These are phyloP conservation scores for Graptemys geographica DNA, from an alignment of 2,797 vertebrate species.

Conservation along the genomic window DNA sequence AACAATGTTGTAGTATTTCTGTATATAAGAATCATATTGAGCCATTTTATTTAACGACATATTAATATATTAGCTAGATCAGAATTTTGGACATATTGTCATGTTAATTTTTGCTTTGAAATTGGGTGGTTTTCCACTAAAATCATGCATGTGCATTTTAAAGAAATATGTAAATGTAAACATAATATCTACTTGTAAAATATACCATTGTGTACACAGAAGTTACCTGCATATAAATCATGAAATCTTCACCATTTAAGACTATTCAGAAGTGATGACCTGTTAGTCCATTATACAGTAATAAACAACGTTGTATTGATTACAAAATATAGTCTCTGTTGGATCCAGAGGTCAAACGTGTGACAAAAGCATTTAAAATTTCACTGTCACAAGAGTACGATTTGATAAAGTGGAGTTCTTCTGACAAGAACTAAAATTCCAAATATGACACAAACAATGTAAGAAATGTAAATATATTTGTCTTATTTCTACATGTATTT, in stretches of 20 bases:
- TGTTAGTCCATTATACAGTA: rapidly evolving
- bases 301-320: rapidly evolving
- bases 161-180: neutral
- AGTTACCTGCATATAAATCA: neutral
- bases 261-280: rapidly evolving
- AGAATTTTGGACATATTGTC: neutral
- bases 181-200: rapidly evolving
- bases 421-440: neutral
- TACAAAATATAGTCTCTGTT: rapidly evolving
- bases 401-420: neutral
- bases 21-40: rapidly evolving
- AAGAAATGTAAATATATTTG: neutral
- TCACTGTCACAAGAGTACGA: neutral
- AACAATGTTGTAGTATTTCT: neutral
- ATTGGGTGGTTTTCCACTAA: neutral
- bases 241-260: neutral
- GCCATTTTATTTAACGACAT: neutral
- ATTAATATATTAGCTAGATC: neutral
- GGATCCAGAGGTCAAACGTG: rapidly evolving
- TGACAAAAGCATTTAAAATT: rapidly evolving
- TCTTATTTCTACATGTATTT: neutral
- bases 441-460: neutral
- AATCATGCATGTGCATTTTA: rapidly evolving
- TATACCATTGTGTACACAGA: rapidly evolving
- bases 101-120: neutral